Evolutionary conservation across 2,797 vertebrate species (phyloP).

Genomic region (Acrossocheilus wenchowensis): DNA sequence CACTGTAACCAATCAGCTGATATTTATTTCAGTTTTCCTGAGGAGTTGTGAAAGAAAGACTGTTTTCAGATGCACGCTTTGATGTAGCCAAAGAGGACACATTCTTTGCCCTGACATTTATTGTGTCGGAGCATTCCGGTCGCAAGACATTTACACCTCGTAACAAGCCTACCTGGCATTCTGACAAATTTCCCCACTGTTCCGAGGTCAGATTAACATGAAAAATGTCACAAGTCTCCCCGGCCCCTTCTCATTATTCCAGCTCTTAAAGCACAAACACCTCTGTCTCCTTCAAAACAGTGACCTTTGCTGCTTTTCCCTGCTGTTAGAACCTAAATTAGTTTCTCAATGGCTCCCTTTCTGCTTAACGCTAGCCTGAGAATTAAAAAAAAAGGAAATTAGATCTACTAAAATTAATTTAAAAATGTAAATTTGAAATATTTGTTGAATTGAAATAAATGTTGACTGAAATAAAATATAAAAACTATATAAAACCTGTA

Average conservation of each 20-base stretch:
- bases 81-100: conserved; percentile 52
- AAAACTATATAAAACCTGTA: background rate
- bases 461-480: background rate
- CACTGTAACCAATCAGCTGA: background rate
- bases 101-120: conserved; percentile 61
- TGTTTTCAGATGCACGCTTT: background rate
- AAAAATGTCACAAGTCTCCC: conserved; percentile 43
- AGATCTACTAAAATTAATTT: background rate
- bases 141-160: conserved; percentile 60
- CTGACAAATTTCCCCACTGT: conserved; percentile 33
- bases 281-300: conserved; percentile 25
- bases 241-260: conserved; percentile 28
- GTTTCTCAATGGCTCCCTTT: conserved; percentile 1
- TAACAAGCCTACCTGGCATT: conserved; percentile 52
- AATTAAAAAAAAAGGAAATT: background rate
- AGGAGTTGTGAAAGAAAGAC: background rate
- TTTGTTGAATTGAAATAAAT: background rate
- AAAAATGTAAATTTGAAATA: background rate
- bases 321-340: background rate
- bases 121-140: conserved; percentile 57
- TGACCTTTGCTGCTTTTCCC: conserved; percentile 12
- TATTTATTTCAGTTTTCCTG: background rate
- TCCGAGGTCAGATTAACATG: conserved; percentile 36
- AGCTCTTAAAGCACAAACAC: conserved; percentile 26
- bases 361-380: background rate